Conservation (phyloP, 2,888 invertebrate genomes). For the Mesorhabditis belari region DNA sequence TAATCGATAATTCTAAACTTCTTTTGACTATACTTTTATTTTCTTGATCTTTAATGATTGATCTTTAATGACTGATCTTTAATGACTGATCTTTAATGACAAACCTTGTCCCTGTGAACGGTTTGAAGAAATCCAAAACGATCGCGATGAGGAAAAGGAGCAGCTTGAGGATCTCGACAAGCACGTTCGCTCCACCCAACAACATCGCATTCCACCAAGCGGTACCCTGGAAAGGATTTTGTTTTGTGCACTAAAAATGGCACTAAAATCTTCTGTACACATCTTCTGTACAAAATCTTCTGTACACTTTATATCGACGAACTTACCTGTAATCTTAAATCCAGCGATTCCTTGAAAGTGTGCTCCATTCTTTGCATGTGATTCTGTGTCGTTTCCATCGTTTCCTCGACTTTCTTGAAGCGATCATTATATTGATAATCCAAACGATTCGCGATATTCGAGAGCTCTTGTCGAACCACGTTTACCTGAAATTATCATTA, state of each 20-base stretch:
- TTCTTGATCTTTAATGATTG: no score
- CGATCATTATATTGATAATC: conserved; percentile 94
- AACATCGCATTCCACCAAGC: conserved; percentile 1
- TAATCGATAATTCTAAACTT: no score
- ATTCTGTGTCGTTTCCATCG: conserved; percentile 89
- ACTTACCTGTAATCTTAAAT: no score
- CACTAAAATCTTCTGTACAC: no score
- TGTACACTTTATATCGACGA: no score
- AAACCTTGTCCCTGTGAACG: conserved; percentile 42
- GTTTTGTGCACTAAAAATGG: no score
- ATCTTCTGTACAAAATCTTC: no score
- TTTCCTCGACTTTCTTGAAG: conserved; percentile 89
- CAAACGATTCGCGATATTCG: conserved; percentile 24
- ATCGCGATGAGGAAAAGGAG: conserved; percentile 44
- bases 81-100: no score
- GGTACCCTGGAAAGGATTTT: no score
- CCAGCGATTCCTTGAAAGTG: conserved; percentile 11
- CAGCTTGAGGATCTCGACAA: conserved; percentile 46
- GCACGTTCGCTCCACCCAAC: conserved; percentile 23
- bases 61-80: no score
- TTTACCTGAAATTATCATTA: neutral
- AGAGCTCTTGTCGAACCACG: conserved; percentile 20
- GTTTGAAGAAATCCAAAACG: conserved; percentile 36
- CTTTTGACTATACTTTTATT: no score
- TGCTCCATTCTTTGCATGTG: conserved; percentile 61